These are phyloP conservation scores for Troides aeacus DNA, from an alignment of 2,888 invertebrate genomes.

Conservation along the genomic window DNA sequence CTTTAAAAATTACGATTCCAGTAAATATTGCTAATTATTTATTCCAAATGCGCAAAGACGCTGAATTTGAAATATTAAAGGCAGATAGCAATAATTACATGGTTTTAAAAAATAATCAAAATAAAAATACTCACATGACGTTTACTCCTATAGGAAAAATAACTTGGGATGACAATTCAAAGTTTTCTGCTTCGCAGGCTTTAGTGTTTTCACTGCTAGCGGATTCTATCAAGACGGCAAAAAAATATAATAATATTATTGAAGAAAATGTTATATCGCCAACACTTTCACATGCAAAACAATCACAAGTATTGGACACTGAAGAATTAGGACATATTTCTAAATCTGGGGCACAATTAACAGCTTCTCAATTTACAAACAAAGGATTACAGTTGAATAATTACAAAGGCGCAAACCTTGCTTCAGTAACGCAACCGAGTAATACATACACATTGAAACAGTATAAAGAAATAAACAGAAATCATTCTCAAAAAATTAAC, in stretches of 20 bases:
- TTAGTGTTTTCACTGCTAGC: constrained; percentile 70
- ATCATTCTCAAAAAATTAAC: not conserved
- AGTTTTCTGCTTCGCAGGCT: constrained; percentile 74
- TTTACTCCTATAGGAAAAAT: constrained; percentile 66
- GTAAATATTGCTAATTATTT: constrained; percentile 67
- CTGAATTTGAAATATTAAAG: constrained; percentile 68
- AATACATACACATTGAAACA: constrained; percentile 33
- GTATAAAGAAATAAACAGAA: not conserved
- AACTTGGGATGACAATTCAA: constrained; percentile 56
- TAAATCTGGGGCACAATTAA: constrained; percentile 62
- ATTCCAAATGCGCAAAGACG: constrained; percentile 58
- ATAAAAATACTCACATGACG: constrained; percentile 43
- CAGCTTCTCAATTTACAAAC: constrained; percentile 55
- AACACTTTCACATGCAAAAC: constrained; percentile 47
- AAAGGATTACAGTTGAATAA: constrained; percentile 40
- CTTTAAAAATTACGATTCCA: constrained; percentile 71
- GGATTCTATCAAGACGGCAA: constrained; percentile 70
- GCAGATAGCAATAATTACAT: constrained; percentile 73
- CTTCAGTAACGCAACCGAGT: constrained; percentile 38
- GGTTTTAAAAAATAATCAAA: constrained; percentile 58
- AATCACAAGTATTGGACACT: constrained; percentile 52
- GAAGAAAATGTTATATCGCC: constrained; percentile 52
- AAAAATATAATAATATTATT: constrained; percentile 63
- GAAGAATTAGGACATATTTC: constrained; percentile 59
- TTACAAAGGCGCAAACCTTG: constrained; percentile 38